phyloP scores from a whole-genome alignment of 2,113 vertebrate species.

The Mugil cephalus region DNA sequence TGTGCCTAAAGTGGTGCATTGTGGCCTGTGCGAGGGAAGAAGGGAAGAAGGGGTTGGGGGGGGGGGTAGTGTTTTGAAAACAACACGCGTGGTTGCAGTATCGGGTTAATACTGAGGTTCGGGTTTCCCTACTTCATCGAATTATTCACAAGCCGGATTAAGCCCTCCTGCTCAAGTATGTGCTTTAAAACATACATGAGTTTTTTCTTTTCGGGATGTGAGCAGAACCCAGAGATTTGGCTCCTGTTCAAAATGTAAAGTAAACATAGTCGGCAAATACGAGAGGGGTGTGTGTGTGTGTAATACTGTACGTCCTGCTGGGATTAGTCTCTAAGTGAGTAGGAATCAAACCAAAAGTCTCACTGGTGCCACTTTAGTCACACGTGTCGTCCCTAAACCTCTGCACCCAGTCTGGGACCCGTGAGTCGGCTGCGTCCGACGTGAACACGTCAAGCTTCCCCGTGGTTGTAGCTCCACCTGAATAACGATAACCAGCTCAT shows the following conservation, averaged over 20 bases:
- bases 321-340: slow-evolving; percentile 34
- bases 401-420: too few species aligned
- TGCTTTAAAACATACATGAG: background rate
- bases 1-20: too few species aligned
- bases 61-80: slow-evolving; percentile 46
- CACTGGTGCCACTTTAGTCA: too few species aligned
- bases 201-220: background rate
- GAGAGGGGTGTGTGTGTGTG: background rate
- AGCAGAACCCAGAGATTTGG: slow-evolving; percentile 35
- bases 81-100: slow-evolving; percentile 11
- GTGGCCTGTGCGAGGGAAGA: slow-evolving; percentile 13
- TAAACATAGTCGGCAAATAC: slow-evolving; percentile 30
- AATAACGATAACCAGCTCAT: slow-evolving; percentile 34
- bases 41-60: background rate
- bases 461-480: slow-evolving; percentile 43
- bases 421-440: slow-evolving; percentile 38
- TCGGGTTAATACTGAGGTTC: slow-evolving; percentile 32
- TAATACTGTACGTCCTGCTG: slow-evolving; percentile 46
- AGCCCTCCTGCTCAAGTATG: slow-evolving; percentile 2
- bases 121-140: slow-evolving; percentile 29
- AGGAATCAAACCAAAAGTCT: slow-evolving; percentile 10
- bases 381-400: too few species aligned
- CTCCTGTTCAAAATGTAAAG: slow-evolving; percentile 29
- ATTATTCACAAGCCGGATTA: slow-evolving; percentile 9
- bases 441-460: slow-evolving; percentile 58